A percentile compares a stretch with the other conserved stretches of the same genome.
These are phyloP conservation scores for Cylas formicarius DNA, from an alignment of 1,140 invertebrate genomes.

Conservation along the genomic window DNA sequence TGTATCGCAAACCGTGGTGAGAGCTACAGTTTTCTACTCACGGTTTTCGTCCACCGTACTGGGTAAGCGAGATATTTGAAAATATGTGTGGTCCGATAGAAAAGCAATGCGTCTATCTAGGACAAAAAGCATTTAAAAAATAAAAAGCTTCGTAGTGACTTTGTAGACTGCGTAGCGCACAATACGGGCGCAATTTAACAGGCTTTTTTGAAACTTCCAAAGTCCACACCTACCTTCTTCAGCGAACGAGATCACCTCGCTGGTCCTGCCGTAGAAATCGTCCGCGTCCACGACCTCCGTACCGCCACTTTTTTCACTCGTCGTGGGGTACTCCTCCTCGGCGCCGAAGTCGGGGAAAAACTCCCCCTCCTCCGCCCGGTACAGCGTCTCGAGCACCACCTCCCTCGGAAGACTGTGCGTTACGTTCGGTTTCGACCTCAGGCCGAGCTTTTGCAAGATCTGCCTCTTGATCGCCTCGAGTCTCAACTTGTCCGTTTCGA, in stretches of 20 bases:
- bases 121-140: too few relatives aligned
- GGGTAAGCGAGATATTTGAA: too few relatives aligned
- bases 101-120: too few relatives aligned
- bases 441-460: slow-evolving; percentile 65
- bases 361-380: slow-evolving; percentile 46
- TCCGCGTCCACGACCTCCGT: slow-evolving; percentile 45
- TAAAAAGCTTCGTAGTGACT: too few relatives aligned
- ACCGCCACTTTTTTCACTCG: slow-evolving; percentile 28
- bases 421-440: slow-evolving; percentile 61
- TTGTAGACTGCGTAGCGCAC: too few relatives aligned
- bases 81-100: too few relatives aligned
- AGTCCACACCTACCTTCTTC: slow-evolving; percentile 67
- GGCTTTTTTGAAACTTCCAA: too few relatives aligned
- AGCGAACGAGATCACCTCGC: slow-evolving; percentile 75
- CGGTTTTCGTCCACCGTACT: too few relatives aligned
- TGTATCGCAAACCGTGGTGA: too few relatives aligned
- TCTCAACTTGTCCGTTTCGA: slow-evolving; percentile 51
- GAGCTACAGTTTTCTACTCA: too few relatives aligned
- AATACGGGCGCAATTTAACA: too few relatives aligned
- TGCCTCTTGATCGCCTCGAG: slow-evolving; percentile 71
- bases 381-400: slow-evolving; percentile 61
- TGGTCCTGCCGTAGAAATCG: slow-evolving; percentile 70
- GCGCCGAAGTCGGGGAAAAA: slow-evolving; percentile 28
- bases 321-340: slow-evolving; percentile 32
- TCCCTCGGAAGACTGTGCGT: slow-evolving; percentile 58